Conservation (phyloP, 2,888 invertebrate species). For the Notocelia uddmanniana region DNA sequence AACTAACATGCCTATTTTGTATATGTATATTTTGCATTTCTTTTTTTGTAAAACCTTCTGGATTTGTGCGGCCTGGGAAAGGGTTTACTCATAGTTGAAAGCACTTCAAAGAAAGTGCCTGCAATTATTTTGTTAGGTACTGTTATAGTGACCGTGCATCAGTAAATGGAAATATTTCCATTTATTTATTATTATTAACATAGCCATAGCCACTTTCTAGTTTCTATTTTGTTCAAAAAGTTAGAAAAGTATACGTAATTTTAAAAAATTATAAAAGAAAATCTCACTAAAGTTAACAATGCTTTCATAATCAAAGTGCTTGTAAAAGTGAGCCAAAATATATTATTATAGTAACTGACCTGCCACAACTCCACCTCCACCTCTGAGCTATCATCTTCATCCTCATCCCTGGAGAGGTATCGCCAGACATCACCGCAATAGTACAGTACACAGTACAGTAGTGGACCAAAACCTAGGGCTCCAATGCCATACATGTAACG, state of each 20-base stretch:
- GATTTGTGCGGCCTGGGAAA: too few relatives aligned
- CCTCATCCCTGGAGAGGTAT: slow-evolving; percentile 86
- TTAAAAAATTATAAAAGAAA: not conserved
- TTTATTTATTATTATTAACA: not conserved
- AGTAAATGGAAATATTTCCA: not conserved
- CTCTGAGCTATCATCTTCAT: slow-evolving; percentile 84
- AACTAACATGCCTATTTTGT: too few relatives aligned
- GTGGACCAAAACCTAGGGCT: slow-evolving; percentile 90
- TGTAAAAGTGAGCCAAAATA: not conserved
- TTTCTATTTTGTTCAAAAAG: not conserved
- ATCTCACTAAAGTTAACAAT: not conserved
- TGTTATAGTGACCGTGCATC: not conserved
- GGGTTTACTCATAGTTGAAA: too few relatives aligned
- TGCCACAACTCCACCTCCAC: slow-evolving; percentile 92
- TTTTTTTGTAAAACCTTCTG: too few relatives aligned
- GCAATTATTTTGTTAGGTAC: too few relatives aligned
- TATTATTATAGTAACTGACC: slow-evolving; percentile 74
- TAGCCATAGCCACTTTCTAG: not conserved
- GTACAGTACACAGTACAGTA: slow-evolving; percentile 92
- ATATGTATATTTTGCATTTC: too few relatives aligned
- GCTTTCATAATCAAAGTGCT: not conserved
- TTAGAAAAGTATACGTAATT: not conserved
- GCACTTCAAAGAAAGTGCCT: too few relatives aligned
- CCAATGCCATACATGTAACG: slow-evolving; percentile 91
- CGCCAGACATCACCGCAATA: slow-evolving; percentile 94